Base-by-base conservation (phyloP, 2,797 vertebrate genomes). In the Danio tinwini region DNA sequence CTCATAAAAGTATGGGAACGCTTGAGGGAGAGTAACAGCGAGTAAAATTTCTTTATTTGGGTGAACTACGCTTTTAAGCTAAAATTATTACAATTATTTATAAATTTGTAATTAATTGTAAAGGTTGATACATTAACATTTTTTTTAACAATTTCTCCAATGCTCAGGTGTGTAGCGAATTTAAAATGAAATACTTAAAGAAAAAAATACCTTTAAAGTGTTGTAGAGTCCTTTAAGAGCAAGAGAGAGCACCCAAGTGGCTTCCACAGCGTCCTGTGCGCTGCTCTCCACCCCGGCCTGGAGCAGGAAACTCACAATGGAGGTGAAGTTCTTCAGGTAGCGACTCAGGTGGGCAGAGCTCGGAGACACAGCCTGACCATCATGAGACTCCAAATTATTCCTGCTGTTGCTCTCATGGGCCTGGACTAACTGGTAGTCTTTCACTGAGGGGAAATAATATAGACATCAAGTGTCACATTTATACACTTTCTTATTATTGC, bases 191-290 rank as follows among this genome's bases (percentile, higher is more conserved):
- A 95, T 94, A 97, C 16, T 10, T 11, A 14, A 14, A 56, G 16
- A 56, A 6, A 56, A 56, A 56, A 52, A 50, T 90, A 98, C 96
- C 96, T 99, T 97, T 2, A 99, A 92, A 1, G 94, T 96, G 87
- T 95, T 96, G 92, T 98, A 98, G 76, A 99, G 94, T 40, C 98
- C 98, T 90, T 99, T 99, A 0, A 99, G 95, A 39, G 95, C 94
- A 0, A 99, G 92, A 0, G 98, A 98, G 52, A 98, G 91, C 80
- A 99, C 96, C 98, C 97, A 99, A 0, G 96, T 96, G 40, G 96
- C 96, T 87, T 99, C 98, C 85, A 99, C 97, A 0, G 96, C 96
- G 77, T 98, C 95, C 0, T 94, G 40, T 69, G 92, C 93, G 64
- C 91, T 91, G 71, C 92, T 94, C 78, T 98, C 96, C 88, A 95